Conservation (phyloP, 2,888 invertebrate species). For the Digitonthophagus gazella region DNA sequence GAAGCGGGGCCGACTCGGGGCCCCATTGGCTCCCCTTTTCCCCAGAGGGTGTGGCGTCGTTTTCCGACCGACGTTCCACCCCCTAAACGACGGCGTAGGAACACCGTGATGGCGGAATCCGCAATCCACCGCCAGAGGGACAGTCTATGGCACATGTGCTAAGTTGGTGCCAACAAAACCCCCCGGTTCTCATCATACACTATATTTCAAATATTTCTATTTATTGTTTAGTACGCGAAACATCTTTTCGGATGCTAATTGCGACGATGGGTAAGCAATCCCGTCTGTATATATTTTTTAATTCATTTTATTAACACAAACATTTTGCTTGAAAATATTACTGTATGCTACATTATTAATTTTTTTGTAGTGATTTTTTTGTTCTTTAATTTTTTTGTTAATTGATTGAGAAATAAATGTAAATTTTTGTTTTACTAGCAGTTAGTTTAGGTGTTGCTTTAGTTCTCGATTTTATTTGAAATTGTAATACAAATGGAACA, state of each 20-base stretch:
- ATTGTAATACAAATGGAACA: too few species aligned
- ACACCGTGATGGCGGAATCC: constrained; percentile 40
- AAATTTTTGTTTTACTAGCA: too few species aligned
- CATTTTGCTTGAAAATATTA: constrained; percentile 1
- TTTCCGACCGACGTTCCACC: constrained; percentile 24
- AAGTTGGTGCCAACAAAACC: constrained; percentile 17
- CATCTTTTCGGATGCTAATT: constrained; percentile 2
- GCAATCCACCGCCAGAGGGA: constrained; percentile 44
- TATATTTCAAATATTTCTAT: background rate
- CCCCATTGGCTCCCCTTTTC: constrained; percentile 23
- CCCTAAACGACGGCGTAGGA: constrained; percentile 30
- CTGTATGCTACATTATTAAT: too few species aligned
- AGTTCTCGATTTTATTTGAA: too few species aligned
- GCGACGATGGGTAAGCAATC: constrained; percentile 13
- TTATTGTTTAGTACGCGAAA: background rate
- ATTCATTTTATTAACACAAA: too few species aligned
- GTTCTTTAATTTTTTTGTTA: too few species aligned
- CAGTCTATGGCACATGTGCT: constrained; percentile 38
- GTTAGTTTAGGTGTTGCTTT: too few species aligned
- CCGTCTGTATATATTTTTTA: background rate
- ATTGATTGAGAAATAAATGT: too few species aligned
- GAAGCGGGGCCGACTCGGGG: constrained; percentile 2
- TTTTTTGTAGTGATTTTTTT: too few species aligned
- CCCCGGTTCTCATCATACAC: background rate
- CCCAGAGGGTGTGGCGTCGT: constrained; percentile 24